Conservation (phyloP, 2,797 vertebrate genomes). For the Tangara arthus region DNA sequence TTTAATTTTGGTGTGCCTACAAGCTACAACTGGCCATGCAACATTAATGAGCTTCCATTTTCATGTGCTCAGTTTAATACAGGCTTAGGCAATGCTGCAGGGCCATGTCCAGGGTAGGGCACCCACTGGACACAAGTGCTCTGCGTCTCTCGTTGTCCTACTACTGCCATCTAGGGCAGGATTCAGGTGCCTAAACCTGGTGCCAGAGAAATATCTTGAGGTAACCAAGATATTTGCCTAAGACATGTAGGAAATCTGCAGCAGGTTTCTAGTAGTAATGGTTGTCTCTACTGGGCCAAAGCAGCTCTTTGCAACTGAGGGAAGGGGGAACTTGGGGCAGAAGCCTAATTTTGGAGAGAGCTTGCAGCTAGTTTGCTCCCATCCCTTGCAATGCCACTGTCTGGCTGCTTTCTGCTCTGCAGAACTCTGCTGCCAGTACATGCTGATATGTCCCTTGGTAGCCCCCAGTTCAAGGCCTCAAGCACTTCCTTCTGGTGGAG, state of each 20-base stretch:
- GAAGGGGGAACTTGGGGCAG: background rate
- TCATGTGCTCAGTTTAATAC: background rate
- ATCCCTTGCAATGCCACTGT: background rate
- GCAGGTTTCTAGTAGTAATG: background rate
- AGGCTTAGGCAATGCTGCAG: background rate
- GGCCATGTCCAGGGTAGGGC: background rate
- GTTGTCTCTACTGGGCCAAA: background rate
- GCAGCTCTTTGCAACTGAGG: background rate
- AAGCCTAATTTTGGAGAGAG: background rate
- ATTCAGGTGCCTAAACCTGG: background rate
- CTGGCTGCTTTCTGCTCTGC: background rate
- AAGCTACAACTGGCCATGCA: background rate
- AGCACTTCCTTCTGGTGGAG: background rate
- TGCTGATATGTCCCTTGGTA: rapidly evolving
- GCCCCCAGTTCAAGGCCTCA: background rate
- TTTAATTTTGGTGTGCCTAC: background rate
- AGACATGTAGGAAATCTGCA: background rate
- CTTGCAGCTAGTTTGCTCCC: background rate
- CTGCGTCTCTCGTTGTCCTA: background rate
- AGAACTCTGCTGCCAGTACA: background rate
- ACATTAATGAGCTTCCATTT: background rate
- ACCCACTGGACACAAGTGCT: background rate
- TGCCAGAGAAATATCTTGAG: background rate
- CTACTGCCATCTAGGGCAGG: constrained; percentile 58
- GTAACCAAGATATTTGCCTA: background rate